Evolutionary conservation across 1,140 invertebrate genomes (phyloP), one percentile per base, ranked within the genome.

Genomic region (Carcinoscorpius rotundicauda): DNA sequence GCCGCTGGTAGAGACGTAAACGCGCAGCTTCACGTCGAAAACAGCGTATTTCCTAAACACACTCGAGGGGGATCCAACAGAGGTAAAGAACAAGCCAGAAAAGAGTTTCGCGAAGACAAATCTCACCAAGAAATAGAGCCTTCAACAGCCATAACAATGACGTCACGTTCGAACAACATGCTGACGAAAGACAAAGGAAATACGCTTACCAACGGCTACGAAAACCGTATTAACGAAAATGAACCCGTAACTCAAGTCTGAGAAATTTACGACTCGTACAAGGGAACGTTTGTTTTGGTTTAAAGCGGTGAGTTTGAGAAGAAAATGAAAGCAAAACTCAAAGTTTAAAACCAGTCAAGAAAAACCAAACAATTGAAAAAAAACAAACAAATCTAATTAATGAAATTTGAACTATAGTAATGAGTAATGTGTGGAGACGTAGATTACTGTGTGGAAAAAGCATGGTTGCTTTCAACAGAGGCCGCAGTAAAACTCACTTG

Each of bases 21-120:
- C 73, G 89, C 89, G 0, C 86, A 88, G 4, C 77, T 93, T 5
- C 87, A 93, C 70, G 81, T 89, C 60, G 93, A 97, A 74, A 95
- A 93, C 75, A 93, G 89, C 70, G 85, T 95, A 48, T 94, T 93
- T 71, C 91, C 91, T 0, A 74, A 78, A 10, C 80, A 79, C 53
- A 81, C 80, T n/a, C 80, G 79, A 61, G 78, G 78, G 52, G 68
- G 71, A 5, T 69, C 67, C 4, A 64, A 64, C 6, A 65, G 52
- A 58, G 63, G 58, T 9, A 59, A 62, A 29, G 11, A 55, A 4
- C 57, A 65, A n/a, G 49, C 60, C 5, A 57, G 62, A 5, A 58
- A 66, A 55, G 62, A 64, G 53, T 4, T 29, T 11, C 60, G 60
- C 60, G 57, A 5, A 6, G 65, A n/a, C 63, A 67, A 8, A 29